These are phyloP conservation scores for Parnassius orleans DNA, from an alignment of 2,888 invertebrate genomes.

Conservation along the genomic window DNA sequence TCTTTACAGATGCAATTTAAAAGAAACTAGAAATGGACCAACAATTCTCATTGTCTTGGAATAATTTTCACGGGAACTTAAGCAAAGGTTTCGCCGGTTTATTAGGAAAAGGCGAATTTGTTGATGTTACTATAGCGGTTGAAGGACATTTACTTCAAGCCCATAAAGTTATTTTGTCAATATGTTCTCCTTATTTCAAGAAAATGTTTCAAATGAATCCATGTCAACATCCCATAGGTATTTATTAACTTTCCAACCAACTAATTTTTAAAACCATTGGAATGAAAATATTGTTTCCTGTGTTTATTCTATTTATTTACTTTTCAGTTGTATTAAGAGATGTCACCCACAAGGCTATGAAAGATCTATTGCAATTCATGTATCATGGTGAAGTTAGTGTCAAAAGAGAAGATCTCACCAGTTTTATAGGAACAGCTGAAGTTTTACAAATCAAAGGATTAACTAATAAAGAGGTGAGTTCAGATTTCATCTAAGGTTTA, in stretches of 20 bases:
- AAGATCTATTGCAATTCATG: slow-evolving; percentile 87
- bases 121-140: slow-evolving; percentile 83
- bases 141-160: slow-evolving; percentile 85
- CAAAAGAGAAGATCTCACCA: slow-evolving; percentile 85
- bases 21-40: slow-evolving; percentile 79
- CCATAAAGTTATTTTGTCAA: slow-evolving; percentile 85
- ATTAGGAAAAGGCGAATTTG: slow-evolving; percentile 80
- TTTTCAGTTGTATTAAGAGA: slow-evolving; percentile 85
- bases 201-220: slow-evolving; percentile 84
- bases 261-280: neutral
- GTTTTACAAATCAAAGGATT: slow-evolving; percentile 87
- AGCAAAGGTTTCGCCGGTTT: slow-evolving; percentile 83
- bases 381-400: slow-evolving; percentile 89
- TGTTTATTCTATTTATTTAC: slow-evolving; percentile 11
- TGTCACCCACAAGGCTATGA: slow-evolving; percentile 86
- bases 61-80: slow-evolving; percentile 86
- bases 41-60: slow-evolving; percentile 87
- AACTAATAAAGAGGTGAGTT: slow-evolving; percentile 77
- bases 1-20: slow-evolving; percentile 51
- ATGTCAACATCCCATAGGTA: slow-evolving; percentile 84
- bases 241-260: slow-evolving; percentile 30
- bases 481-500: neutral
- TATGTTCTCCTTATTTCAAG: slow-evolving; percentile 87
- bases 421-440: slow-evolving; percentile 87
- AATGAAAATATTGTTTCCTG: slow-evolving; percentile 5